Percentiles rank a stretch among this genome's conserved stretches.
phyloP scores from a whole-genome alignment of 1,140 invertebrate species.

The Octopus bimaculoides region DNA sequence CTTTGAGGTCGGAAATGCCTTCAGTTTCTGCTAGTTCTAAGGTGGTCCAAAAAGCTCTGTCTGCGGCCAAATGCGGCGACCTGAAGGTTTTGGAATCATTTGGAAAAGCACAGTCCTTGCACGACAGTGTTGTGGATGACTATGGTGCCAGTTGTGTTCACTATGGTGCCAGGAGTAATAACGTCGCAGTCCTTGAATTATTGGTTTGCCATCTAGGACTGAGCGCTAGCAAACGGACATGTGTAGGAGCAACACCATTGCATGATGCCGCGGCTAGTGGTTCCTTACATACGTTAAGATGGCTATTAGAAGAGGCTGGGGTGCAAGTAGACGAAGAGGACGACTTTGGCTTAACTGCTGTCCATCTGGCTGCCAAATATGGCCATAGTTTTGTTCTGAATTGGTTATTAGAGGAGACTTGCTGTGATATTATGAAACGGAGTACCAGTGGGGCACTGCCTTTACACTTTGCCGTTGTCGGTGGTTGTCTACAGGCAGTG shows the following conservation, averaged over 20 bases:
- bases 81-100: conserved; percentile 19
- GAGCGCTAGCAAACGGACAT: conserved; percentile 36
- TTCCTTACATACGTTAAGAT: conserved; percentile 52
- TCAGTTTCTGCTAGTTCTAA: conserved; percentile 11
- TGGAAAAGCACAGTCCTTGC: conserved; percentile 17
- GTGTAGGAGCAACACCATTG: conserved; percentile 54
- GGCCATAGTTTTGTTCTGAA: conserved; percentile 62
- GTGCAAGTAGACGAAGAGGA: conserved; percentile 54
- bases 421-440: conserved; percentile 62
- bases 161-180: conserved; percentile 56
- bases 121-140: conserved; percentile 37
- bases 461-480: conserved; percentile 79
- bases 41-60: conserved; percentile 18
- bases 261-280: conserved; percentile 60
- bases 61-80: conserved; percentile 26
- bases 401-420: conserved; percentile 64
- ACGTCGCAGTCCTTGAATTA: conserved; percentile 47
- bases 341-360: conserved; percentile 53
- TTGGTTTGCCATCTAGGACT: conserved; percentile 46
- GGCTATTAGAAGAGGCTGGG: conserved; percentile 52
- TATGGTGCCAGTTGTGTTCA: conserved; percentile 56
- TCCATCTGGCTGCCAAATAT: conserved; percentile 60
- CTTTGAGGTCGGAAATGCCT: neutral
- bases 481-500: conserved; percentile 80
- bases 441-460: conserved; percentile 66